These are phyloP conservation scores for Ostrea edulis DNA, from an alignment of 1,140 invertebrate genomes.

Conservation along the genomic window DNA sequence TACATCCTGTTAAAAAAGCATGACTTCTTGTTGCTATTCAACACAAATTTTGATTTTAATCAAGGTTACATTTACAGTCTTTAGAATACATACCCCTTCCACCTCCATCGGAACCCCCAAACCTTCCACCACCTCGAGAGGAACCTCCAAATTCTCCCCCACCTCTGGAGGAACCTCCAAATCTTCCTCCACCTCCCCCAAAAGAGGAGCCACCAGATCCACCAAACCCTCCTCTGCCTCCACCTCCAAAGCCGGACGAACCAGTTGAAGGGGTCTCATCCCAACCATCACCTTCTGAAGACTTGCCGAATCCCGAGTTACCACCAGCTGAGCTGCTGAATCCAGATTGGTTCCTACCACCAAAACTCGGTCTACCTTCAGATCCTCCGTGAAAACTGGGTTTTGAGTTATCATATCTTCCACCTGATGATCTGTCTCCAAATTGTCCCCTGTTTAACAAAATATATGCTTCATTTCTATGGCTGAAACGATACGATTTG, in stretches of 20 bases:
- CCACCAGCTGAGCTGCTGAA: conserved; percentile 28
- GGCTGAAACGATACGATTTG: too few species aligned
- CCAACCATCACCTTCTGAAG: neutral
- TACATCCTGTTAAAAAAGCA: neutral
- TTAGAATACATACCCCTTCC: neutral
- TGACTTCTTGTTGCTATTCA: neutral
- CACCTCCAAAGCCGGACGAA: conserved; percentile 40
- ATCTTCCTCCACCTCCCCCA: conserved; percentile 19
- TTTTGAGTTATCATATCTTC: neutral
- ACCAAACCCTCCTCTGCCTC: conserved; percentile 52
- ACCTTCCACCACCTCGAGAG: conserved; percentile 1
- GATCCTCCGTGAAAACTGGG: neutral
- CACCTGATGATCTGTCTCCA: neutral
- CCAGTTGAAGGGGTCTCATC: neutral
- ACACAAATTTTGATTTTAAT: too few species aligned
- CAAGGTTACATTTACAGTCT: too few species aligned
- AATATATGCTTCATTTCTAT: neutral
- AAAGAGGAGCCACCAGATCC: conserved; percentile 15
- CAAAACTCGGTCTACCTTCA: conserved; percentile 32
- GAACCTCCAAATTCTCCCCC: conserved; percentile 44
- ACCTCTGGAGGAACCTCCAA: conserved; percentile 18
- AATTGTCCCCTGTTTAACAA: neutral
- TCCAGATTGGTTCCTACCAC: conserved; percentile 38
- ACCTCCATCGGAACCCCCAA: conserved; percentile 46
- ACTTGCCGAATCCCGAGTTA: neutral